Evolutionary conservation across 2,888 invertebrate species (phyloP).

Genomic region (Hemicrepidius hirtus): DNA sequence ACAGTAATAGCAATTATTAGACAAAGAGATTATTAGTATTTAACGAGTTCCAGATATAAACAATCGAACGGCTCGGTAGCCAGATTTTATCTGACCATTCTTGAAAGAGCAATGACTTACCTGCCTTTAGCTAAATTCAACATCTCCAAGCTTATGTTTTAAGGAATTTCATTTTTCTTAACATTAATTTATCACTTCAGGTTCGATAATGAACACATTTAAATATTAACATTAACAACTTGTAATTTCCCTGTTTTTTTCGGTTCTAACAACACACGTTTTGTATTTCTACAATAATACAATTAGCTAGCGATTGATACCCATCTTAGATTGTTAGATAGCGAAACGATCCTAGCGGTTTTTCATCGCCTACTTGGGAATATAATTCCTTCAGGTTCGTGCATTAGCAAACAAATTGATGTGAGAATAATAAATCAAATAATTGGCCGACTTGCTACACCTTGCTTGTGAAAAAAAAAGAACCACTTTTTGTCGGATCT

Average conservation of each 20-base stretch:
- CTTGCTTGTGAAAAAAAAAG: constrained; percentile 6
- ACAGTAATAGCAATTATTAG: constrained; percentile 38
- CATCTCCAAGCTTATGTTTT: constrained; percentile 14
- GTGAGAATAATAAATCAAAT: constrained; percentile 21
- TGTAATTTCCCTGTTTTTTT: too few relatives aligned
- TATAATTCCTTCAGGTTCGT: background rate
- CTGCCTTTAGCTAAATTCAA: constrained; percentile 28
- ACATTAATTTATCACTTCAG: background rate
- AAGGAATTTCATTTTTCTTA: constrained; percentile 1
- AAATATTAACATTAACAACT: too few relatives aligned
- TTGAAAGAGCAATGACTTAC: constrained; percentile 44
- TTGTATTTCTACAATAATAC: background rate
- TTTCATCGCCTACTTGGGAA: background rate
- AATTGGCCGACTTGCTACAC: constrained; percentile 17
- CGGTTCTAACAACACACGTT: background rate
- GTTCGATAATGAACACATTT: background rate
- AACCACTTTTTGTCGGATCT: background rate
- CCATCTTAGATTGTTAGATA: constrained; percentile 4
- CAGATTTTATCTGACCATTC: constrained; percentile 50
- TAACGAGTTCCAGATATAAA: constrained; percentile 47
- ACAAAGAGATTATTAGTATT: constrained; percentile 43
- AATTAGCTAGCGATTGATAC: constrained; percentile 6
- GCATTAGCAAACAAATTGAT: constrained; percentile 27
- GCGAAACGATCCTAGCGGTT: background rate
- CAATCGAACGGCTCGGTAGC: constrained; percentile 48